Evolutionary conservation across 35 echinoderm and acorn worm species (phyloP), one percentile per base, ranked within the genome.

Genomic region (Holothuria glaberrima): DNA sequence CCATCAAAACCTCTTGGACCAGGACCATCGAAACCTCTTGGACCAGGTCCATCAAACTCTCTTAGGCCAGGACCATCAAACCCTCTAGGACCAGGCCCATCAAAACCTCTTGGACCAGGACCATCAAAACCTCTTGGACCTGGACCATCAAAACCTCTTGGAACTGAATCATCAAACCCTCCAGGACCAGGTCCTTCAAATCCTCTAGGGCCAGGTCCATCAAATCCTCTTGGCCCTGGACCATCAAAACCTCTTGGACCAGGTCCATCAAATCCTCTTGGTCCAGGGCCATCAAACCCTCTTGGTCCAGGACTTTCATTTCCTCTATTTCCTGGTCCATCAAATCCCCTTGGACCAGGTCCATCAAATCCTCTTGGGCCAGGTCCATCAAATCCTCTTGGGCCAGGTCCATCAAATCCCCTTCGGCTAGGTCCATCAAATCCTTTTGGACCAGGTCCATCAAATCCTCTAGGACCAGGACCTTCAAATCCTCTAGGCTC

Each of bases 221-320:
- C 79, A 84, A 84, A 84, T n/a, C 59, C 59, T 19, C 54, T 54
- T 17, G 59, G 80, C 12, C 52, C 80, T 32, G 59, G 52, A 2
- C 57, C 59, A 19, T 63, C 58, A 86, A 86, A 86, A 4, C 59
- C 83, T 65, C 57, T 86, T 1, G 83, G 83, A 45, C 59, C 83
- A 66, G 83, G 83, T 22, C 83, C 83, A 86, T 68, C 83, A 63
- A 86, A 66, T 10, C 83, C 78, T 26, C 38, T 82, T 50, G 78
- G 78, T 22, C 59, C 83, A 38, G 83, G 83, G 0, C 83, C 83
- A 67, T 86, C 33, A 68, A 86, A 86, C 16, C 58, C 58, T 66
- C 57, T 86, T 3, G 46, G 80, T 14, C 46, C 20, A 20, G 80
- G 80, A 59, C 28, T 41, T 13, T 29, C 80, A 28, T 58, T 14